A percentile compares a stretch with the other conserved stretches of the same genome.
phyloP scores from a whole-genome alignment of 2,797 vertebrate genomes.

The Anabas testudineus region DNA sequence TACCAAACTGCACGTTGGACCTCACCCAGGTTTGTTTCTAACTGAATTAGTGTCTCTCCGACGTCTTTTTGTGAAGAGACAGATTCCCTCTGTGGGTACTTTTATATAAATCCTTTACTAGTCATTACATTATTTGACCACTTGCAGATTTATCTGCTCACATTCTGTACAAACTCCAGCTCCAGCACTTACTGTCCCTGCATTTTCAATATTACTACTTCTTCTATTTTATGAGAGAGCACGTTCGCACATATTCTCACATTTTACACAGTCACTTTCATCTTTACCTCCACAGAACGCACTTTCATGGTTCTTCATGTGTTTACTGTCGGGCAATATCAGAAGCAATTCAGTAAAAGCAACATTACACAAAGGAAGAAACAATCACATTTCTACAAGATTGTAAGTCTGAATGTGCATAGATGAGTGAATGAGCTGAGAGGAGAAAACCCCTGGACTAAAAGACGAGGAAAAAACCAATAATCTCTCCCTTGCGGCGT shows the following conservation, averaged over 20 bases:
- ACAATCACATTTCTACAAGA: constrained; percentile 6
- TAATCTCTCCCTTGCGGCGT: constrained; percentile 46
- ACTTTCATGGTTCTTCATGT: constrained; percentile 4
- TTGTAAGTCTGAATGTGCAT: constrained; percentile 19
- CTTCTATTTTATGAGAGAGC: neutral
- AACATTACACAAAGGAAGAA: neutral
- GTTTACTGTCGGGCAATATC: neutral
- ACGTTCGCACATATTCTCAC: neutral
- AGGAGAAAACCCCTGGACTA: constrained; percentile 34
- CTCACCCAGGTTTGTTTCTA: too few species aligned
- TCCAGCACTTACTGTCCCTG: neutral
- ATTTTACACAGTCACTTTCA: neutral
- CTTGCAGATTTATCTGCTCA: neutral
- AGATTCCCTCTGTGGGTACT: neutral
- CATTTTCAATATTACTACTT: neutral
- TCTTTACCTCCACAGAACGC: too few species aligned
- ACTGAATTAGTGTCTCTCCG: too few species aligned
- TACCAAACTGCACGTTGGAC: too few species aligned
- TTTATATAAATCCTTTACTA: neutral
- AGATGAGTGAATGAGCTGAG: constrained; percentile 19
- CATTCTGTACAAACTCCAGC: too few species aligned
- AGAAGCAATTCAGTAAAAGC: neutral
- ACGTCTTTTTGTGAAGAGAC: too few species aligned
- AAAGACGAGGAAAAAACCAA: constrained; percentile 54
- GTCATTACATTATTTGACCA: neutral